These are phyloP conservation scores for Sakesphorus luctuosus DNA, from an alignment of 2,113 vertebrate species.

Conservation along the genomic window DNA sequence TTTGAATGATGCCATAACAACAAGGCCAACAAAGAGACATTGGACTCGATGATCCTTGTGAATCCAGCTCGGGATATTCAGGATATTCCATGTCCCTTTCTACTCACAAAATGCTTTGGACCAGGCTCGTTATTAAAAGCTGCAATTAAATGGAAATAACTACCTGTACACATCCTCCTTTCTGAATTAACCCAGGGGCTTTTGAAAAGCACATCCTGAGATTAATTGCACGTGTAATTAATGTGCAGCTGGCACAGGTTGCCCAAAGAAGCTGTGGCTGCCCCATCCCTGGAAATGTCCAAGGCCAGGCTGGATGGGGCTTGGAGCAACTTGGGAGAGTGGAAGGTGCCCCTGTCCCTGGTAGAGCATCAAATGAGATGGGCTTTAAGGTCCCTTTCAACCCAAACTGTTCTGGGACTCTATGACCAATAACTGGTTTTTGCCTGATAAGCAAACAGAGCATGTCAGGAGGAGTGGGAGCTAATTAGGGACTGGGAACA, in stretches of 20 bases:
- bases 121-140: not conserved
- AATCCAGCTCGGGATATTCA: not conserved
- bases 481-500: no score
- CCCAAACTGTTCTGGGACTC: not conserved
- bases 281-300: not conserved
- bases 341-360: not conserved
- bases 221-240: not conserved
- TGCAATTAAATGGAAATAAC: not conserved
- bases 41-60: not conserved
- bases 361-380: not conserved
- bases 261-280: not conserved
- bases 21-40: not conserved
- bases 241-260: not conserved
- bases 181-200: not conserved
- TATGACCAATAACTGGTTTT: no score
- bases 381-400: not conserved
- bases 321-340: not conserved
- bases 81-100: not conserved
- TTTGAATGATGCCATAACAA: not conserved
- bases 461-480: no score
- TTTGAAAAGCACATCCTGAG: not conserved
- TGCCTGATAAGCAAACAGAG: no score
- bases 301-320: fast-evolving
- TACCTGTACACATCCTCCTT: not conserved
- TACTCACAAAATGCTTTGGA: not conserved